Evolutionary conservation across 1,140 invertebrate species (phyloP).

Genomic region (Brachionus koreanus): DNA sequence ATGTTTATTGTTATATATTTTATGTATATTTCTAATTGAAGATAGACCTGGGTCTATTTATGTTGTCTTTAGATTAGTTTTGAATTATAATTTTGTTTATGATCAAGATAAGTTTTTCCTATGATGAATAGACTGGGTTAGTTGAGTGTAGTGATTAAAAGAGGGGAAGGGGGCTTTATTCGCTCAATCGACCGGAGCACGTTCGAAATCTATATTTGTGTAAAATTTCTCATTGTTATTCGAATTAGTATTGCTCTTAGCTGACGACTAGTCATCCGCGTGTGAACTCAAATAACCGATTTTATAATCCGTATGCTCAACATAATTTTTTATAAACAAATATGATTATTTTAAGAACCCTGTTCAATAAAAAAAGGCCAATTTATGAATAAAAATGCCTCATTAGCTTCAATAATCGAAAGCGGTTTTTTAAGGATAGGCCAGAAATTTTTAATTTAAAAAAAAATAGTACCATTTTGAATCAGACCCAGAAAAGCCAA

Average conservation of each 20-base stretch:
- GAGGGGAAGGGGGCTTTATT: neutral
- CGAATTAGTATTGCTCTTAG: neutral
- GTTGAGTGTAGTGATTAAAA: neutral
- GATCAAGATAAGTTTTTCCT: neutral
- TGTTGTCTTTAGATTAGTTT: slow-evolving; percentile 22
- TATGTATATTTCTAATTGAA: slow-evolving; percentile 6
- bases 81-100: slow-evolving; percentile 6
- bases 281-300: neutral
- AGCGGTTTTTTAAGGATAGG: no score
- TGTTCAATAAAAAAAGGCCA: no score
- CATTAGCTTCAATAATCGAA: no score
- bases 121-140: neutral
- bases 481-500: no score
- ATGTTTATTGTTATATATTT: slow-evolving; percentile 7
- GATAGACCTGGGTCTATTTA: slow-evolving; percentile 38
- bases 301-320: neutral
- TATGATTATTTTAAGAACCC: no score
- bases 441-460: no score
- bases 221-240: neutral
- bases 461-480: no score
- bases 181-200: neutral
- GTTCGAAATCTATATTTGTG: neutral
- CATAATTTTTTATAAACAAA: neutral
- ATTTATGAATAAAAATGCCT: no score
- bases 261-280: neutral